Evolutionary conservation across 2,113 vertebrate genomes (phyloP).

Genomic region (Xyrauchen texanus): DNA sequence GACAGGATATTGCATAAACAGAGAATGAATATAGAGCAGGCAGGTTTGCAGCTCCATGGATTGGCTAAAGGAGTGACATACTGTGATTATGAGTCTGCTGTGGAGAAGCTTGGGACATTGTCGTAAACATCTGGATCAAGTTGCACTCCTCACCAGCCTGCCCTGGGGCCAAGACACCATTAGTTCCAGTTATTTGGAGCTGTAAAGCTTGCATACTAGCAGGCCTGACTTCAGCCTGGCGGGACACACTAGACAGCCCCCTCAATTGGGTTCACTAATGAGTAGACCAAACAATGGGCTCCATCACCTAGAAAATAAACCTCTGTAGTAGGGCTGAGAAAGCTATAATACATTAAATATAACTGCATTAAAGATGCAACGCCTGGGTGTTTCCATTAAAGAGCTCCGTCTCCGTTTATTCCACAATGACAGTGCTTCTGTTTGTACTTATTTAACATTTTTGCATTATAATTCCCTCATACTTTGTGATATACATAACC

Average conservation of each 20-base stretch:
- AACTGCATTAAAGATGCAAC: too few species aligned
- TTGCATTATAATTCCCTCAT: too few species aligned
- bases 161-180: slow-evolving; percentile 47
- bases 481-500: too few species aligned
- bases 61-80: slow-evolving; percentile 4
- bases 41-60: not conserved
- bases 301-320: too few species aligned
- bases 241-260: slow-evolving; percentile 18
- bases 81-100: slow-evolving; percentile 18
- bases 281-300: too few species aligned
- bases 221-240: slow-evolving; percentile 40
- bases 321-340: too few species aligned
- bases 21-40: not conserved
- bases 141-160: slow-evolving; percentile 18
- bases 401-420: too few species aligned
- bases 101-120: slow-evolving; percentile 10
- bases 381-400: too few species aligned
- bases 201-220: slow-evolving; percentile 45
- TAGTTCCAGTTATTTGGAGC: slow-evolving; percentile 50
- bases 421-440: too few species aligned
- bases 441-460: too few species aligned
- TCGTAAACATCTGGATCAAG: slow-evolving; percentile 42
- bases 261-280: not conserved
- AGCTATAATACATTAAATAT: too few species aligned
- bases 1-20: not conserved